Evolutionary conservation across 2,888 invertebrate genomes (phyloP), one percentile per base, ranked within the genome.

Genomic region (Lasioglossum vierecki): DNA sequence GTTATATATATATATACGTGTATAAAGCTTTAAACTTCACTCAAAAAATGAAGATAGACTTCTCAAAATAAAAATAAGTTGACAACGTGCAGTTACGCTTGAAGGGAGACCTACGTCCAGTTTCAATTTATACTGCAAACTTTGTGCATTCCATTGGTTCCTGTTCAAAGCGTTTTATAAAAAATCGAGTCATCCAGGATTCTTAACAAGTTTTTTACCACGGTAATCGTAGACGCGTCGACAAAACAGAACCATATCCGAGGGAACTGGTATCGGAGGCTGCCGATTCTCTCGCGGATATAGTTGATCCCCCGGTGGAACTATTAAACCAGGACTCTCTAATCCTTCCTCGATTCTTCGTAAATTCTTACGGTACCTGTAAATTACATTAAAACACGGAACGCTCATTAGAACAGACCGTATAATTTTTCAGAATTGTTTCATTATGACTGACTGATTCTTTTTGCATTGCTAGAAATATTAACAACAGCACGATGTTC

Each of bases 211-310:
- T 80, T 95, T 95, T 94, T 98, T 98, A 92, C 98, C 97, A 91
- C 99, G 96, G 96, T 98, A 99, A 95, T 99, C 99, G 96, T 99
- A 99, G 84, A 99, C 98, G 92, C 98, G 97, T 75, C 99, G 97
- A 95, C 99, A 99, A 96, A 99, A 98, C 95, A 99, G 98, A 70
- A 99, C 98, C 95, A 98, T 97, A 93, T 99, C 99, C 76, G 97
- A 96, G 83, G 96, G 95, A 90, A 97, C 95, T 95, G 97, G 95
- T 95, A 97, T 94, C 95, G 97, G 96, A 91, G 97, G 96, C 94
- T 96, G 96, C 95, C 97, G 94, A 85, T 94, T 94, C 81, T 94
- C 93, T 83, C 96, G 95, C 9, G 97, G 96, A 92, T 96, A 96
- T 73, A 95, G 92, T 86, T 96, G 96, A 92, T 96, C 96, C 85